phyloP scores from a whole-genome alignment of 2,888 invertebrate genomes.

The Cephus spinipes region DNA sequence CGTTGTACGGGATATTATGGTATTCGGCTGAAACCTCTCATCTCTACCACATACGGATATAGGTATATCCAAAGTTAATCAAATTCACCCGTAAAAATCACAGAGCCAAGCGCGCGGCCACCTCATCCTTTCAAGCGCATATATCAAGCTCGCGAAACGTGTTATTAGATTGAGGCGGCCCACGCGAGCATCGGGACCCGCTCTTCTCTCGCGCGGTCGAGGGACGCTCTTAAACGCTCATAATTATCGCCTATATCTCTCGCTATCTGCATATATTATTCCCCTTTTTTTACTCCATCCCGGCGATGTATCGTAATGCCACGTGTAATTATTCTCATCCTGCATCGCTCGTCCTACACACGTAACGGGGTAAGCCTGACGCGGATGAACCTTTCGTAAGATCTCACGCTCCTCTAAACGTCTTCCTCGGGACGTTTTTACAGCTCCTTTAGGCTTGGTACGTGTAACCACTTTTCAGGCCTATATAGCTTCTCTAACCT shows the following conservation, averaged over 20 bases:
- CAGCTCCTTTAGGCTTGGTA: not conserved
- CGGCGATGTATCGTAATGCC: constrained; percentile 28
- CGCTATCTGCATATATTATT: constrained; percentile 55
- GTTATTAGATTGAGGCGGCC: constrained; percentile 58
- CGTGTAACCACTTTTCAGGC: not conserved
- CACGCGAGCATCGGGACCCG: constrained; percentile 47
- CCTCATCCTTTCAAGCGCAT: constrained; percentile 15
- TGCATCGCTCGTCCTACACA: constrained; percentile 13
- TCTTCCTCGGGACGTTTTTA: not conserved
- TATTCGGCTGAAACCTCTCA: not conserved
- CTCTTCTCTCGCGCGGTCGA: constrained; percentile 25
- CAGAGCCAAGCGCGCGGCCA: constrained; percentile 15
- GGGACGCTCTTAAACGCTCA: constrained; percentile 53
- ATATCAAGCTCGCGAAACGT: constrained; percentile 42
- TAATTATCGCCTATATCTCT: constrained; percentile 54
- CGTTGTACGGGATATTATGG: not conserved
- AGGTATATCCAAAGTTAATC: constrained; percentile 20
- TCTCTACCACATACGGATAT: not conserved
- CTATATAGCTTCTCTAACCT: not conserved
- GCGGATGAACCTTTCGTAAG: constrained; percentile 9
- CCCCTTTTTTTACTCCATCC: constrained; percentile 15
- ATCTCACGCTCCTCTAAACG: constrained; percentile 14
- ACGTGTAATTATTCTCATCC: constrained; percentile 50
- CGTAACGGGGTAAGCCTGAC: not conserved
- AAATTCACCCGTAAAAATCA: constrained; percentile 23